These are phyloP conservation scores for Serripes groenlandicus DNA, from an alignment of 2,888 invertebrate genomes.

Conservation along the genomic window DNA sequence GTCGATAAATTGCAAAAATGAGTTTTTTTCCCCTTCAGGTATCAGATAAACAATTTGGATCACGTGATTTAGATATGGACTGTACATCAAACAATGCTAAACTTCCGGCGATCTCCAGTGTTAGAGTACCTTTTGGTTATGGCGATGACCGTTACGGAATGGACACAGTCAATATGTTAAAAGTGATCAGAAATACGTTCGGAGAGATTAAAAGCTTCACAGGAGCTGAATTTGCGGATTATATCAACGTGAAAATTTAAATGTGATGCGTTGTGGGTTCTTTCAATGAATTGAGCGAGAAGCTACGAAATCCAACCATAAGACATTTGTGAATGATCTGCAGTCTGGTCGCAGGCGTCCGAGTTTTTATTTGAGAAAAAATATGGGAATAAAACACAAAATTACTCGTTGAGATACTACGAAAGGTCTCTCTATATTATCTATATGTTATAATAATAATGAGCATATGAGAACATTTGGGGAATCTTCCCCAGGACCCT, in stretches of 20 bases:
- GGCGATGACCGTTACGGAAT: conserved; percentile 84
- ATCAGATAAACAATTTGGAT: conserved; percentile 18
- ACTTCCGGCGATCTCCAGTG: conserved; percentile 71
- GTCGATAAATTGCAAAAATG: not conserved
- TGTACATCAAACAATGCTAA: not conserved
- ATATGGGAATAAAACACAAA: no score
- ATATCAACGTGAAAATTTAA: not conserved
- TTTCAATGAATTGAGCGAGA: no score
- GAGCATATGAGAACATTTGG: no score
- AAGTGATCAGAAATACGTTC: conserved; percentile 14
- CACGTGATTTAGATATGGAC: conserved; percentile 15
- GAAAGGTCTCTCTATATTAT: no score
- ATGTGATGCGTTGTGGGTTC: no score
- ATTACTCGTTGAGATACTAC: no score
- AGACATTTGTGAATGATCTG: no score
- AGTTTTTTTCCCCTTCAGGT: conserved; percentile 26
- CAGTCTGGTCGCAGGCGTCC: no score
- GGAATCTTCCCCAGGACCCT: no score
- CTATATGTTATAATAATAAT: no score
- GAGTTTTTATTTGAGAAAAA: no score
- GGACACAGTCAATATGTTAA: conserved; percentile 47
- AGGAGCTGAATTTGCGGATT: conserved; percentile 52
- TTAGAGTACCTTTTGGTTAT: conserved; percentile 85
- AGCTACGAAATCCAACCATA: no score
- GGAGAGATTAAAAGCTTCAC: conserved; percentile 38